Conservation (phyloP, 2,797 vertebrate genomes). For the Chrysocyon brachyurus region DNA sequence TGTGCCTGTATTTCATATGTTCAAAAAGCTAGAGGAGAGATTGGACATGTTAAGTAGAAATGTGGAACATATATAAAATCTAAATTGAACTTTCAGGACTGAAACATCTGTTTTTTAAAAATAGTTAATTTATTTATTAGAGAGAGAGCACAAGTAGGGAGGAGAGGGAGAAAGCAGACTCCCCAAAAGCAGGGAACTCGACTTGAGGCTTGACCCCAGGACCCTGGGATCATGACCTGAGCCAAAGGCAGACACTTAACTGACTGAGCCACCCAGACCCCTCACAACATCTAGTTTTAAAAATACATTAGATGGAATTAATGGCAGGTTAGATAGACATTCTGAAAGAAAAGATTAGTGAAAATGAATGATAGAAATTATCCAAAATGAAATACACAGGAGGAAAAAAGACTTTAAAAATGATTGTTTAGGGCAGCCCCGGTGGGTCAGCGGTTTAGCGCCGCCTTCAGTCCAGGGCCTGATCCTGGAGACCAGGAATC, state of each 20-base stretch:
- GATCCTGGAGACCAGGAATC: background rate
- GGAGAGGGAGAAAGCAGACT: background rate
- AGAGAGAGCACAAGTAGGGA: background rate
- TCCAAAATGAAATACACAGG: background rate
- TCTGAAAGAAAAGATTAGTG: background rate
- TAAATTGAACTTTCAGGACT: background rate
- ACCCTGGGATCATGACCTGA: too few relatives aligned
- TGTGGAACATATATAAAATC: background rate
- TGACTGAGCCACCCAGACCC: too few relatives aligned
- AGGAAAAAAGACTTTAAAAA: background rate
- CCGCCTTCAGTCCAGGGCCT: background rate
- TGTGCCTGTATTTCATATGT: background rate
- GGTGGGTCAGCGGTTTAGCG: too few relatives aligned
- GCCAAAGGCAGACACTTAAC: too few relatives aligned
- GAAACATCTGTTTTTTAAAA: background rate
- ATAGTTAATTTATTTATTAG: background rate
- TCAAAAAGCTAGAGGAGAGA: background rate
- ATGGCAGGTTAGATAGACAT: background rate
- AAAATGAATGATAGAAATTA: background rate
- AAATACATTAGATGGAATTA: background rate
- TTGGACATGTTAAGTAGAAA: background rate
- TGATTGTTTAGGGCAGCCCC: background rate
- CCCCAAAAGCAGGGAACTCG: background rate
- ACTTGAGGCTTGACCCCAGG: background rate
- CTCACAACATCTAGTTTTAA: background rate